A percentile compares a stretch with the other conserved stretches of the same genome.
These are phyloP conservation scores for Apodemia zela DNA, from an alignment of 2,888 invertebrate species.

Conservation along the genomic window DNA sequence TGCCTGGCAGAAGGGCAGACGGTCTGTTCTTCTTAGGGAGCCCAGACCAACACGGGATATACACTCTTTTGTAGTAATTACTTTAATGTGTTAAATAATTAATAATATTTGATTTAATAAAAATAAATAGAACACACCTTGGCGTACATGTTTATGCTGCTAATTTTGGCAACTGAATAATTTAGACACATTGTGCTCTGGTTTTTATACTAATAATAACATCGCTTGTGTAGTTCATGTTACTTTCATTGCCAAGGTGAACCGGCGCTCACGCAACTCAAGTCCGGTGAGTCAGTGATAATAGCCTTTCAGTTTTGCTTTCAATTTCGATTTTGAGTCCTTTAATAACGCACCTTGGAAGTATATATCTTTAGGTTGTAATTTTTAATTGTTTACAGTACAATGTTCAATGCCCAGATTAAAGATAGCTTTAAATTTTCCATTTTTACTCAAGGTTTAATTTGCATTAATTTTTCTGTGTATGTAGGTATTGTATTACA, in stretches of 20 bases:
- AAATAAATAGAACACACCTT: conserved; percentile 54
- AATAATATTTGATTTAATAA: background rate
- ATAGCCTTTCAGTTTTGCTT: conserved; percentile 45
- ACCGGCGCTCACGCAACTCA: conserved; percentile 37
- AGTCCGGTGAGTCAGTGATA: conserved; percentile 63
- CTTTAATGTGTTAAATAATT: background rate
- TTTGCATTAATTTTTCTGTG: too few species aligned
- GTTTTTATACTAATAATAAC: conserved; percentile 67
- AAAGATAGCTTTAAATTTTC: too few species aligned
- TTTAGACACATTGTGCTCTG: conserved; percentile 60
- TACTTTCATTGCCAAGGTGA: conserved; percentile 78
- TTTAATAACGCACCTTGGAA: conserved; percentile 20
- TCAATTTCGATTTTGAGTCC: conserved; percentile 40
- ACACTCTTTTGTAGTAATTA: background rate
- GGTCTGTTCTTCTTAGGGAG: too few species aligned
- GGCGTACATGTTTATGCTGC: conserved; percentile 75
- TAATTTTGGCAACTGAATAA: conserved; percentile 77
- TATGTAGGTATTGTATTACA: too few species aligned
- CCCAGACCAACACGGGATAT: too few species aligned
- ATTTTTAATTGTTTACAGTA: background rate
- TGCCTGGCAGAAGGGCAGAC: too few species aligned
- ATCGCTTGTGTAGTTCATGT: conserved; percentile 48
- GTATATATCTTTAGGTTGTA: conserved; percentile 11
- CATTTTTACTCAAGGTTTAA: too few species aligned
- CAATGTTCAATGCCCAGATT: too few species aligned